Evolutionary conservation across 2,888 invertebrate species (phyloP), one percentile per base, ranked within the genome.

Genomic region (Eristalis pertinax): DNA sequence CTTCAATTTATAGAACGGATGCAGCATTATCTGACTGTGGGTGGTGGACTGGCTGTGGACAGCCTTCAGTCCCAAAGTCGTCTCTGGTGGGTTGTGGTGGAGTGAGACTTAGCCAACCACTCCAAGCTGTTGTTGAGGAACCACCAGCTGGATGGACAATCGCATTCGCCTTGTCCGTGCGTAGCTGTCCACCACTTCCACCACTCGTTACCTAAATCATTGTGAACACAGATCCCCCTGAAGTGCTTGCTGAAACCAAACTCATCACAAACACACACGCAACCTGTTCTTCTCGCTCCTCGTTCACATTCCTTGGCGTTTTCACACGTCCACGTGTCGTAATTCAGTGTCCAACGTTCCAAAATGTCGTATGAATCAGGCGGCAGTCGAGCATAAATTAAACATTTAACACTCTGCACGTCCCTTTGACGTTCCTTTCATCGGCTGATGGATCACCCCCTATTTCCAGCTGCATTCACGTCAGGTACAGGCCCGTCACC

Each of bases 361-460:
- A 38, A 68, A 50, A 22, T 38, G 43, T 69, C 60, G 70, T 43
- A 74, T 69, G 70, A 79, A 84, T 84, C 60, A 74, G 56, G 69
- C 69, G 4, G 35, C 43, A 41, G 26, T n/a, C 0, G 62, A 35
- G 79, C 58, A 69, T 84, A 79, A 84, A 79, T 64, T 74, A 75
- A 56, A 64, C 70, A 70, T 79, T 50, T 75, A 75, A 70, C 84
- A 79, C 79, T 72, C 73, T 62, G 19, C 63, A 35, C 43, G 22
- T 22, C 50, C 13, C 63, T 56, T 68, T 69, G 60, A 76, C 43
- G 11, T 68, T 69, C 62, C 29, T 29, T 38, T 22, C 10, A 11
- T 35, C 38, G 50, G 13, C 50, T 76, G 72, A 81, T 68, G 80
- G 76, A 81, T 84, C 84, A 84, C 76, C 19, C 81, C 63, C 67